phyloP scores from a whole-genome alignment of 2,797 vertebrate genomes.

The Parotocinclus haroldoi region DNA sequence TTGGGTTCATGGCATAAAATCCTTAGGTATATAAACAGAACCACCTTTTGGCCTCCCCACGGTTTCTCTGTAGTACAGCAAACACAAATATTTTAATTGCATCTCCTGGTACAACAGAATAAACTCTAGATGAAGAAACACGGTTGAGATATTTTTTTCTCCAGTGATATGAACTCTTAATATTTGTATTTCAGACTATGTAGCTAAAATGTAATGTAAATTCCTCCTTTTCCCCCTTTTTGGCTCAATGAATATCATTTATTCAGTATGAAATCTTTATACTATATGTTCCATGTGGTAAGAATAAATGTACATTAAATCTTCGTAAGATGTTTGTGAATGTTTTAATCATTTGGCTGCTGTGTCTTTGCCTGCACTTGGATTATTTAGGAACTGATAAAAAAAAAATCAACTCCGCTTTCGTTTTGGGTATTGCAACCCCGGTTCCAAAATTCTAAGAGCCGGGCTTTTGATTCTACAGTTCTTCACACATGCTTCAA shows the following conservation, averaged over 20 bases:
- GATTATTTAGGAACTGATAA: too few species aligned
- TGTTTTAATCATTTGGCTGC: constrained; percentile 71
- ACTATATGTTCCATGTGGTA: constrained; percentile 99
- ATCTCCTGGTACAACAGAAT: constrained; percentile 79
- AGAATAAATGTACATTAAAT: constrained; percentile 99
- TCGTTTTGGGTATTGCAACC: too few species aligned
- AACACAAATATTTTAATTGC: constrained; percentile 68
- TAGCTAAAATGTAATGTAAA: constrained; percentile 99
- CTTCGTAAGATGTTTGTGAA: constrained; percentile 99
- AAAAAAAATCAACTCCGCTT: too few species aligned
- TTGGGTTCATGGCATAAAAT: constrained; percentile 73
- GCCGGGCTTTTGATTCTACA: too few species aligned
- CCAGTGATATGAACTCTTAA: constrained; percentile 97
- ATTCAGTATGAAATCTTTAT: constrained; percentile 99
- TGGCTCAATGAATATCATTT: constrained; percentile 99
- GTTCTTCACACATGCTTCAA: too few species aligned
- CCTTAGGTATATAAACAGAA: constrained; percentile 61
- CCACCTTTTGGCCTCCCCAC: constrained; percentile 63
- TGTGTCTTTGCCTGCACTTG: too few species aligned
- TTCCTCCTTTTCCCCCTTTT: constrained; percentile 97
- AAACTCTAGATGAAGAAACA: constrained; percentile 92
- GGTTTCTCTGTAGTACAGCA: constrained; percentile 70
- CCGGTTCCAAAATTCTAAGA: too few species aligned
- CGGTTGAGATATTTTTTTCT: constrained; percentile 92
- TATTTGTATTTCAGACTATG: constrained; percentile 99